Evolutionary conservation across 1,140 invertebrate species (phyloP), one percentile per base, ranked within the genome.

Genomic region (Atopsyche davidsoni): DNA sequence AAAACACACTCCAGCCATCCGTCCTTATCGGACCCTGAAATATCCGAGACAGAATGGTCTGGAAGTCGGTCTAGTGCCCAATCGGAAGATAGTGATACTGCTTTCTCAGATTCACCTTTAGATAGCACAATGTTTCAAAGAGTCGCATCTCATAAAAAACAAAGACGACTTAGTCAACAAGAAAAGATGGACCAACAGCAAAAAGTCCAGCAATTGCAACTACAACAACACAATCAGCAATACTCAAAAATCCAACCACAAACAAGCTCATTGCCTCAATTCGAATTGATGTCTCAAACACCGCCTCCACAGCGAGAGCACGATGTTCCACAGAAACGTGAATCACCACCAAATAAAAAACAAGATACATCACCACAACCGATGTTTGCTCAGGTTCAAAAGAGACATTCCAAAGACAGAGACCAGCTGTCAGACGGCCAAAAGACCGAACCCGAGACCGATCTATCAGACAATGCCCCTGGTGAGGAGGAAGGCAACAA

Each of bases 21-120:
- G 55, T 86, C 81, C 0, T 57, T 86, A 21, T 88, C 85, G 4
- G 85, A 87, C 67, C 82, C 83, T 2, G 85, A 88, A 67, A 83
- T 85, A 34, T 86, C 85, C 1, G 85, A 88, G 66, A 80, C 79
- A 17, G 85, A 88, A 62, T 86, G 82, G 82, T 80, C 78, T 28
- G 75, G 79, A 36, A 78, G 79, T 4, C 67, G 79, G 58, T 81
- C 81, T 14, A 82, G 81, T 62, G 75, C 76, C 7, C 67, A 82
- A 28, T 84, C 80, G 2, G 83, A 85, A 66, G 82, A 85, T 57
- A 83, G 82, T 60, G 82, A 82, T 48, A 83, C 81, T 62, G 75
- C 82, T 1, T 79, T 83, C 67, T 84, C 81, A 4, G 81, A 81
- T 58, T 73, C 75, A 17, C 75, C 73, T 45, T 79, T 82, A 55